phyloP scores from a whole-genome alignment of 53 echinoderm and acorn worm genomes.

The Apostichopus leukothele region DNA sequence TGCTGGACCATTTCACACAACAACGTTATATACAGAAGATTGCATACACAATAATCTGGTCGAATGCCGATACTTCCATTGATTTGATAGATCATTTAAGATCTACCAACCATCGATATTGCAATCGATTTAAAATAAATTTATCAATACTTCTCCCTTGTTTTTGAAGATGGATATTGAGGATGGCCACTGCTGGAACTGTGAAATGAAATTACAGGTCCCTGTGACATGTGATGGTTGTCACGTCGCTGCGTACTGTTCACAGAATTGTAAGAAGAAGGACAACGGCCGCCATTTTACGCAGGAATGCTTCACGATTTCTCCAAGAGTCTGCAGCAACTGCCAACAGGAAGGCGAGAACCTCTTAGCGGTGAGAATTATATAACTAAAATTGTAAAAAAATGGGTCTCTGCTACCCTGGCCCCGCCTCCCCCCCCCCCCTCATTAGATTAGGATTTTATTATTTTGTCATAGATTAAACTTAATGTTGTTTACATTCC shows the following conservation, averaged over 20 bases:
- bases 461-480: not conserved
- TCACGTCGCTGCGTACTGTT: constrained; percentile 9
- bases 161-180: constrained; percentile 12
- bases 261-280: not conserved
- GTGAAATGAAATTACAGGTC: not conserved
- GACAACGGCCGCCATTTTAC: not conserved
- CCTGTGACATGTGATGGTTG: constrained; percentile 8
- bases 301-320: constrained; percentile 9
- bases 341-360: not conserved
- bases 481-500: no score
- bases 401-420: not conserved
- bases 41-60: no score
- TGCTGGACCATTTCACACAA: no score
- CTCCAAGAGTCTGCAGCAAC: not conserved
- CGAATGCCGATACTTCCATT: no score
- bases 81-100: no score
- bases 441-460: not conserved
- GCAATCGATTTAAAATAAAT: no score
- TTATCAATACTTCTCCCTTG: no score
- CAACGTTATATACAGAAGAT: no score
- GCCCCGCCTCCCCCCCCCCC: not conserved
- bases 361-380: not conserved
- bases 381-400: not conserved
- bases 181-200: constrained; percentile 27
- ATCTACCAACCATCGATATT: no score